A percentile compares a stretch with the other conserved stretches of the same genome.
phyloP scores from a whole-genome alignment of 92 coral and sea anemone species.

The Desmophyllum pertusum region DNA sequence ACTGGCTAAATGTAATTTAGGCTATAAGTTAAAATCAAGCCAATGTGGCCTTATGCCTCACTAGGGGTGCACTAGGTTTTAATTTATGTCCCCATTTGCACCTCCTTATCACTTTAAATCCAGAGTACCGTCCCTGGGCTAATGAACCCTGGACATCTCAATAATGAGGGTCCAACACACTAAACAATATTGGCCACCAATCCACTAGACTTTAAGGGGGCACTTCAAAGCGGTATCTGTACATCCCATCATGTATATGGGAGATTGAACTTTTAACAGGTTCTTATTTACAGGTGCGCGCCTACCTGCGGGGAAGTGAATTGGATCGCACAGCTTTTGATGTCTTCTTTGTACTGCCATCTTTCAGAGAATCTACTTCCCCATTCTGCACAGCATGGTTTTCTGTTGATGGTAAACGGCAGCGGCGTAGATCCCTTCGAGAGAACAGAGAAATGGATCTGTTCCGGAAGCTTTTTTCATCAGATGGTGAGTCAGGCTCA shows the following conservation, averaged over 20 bases:
- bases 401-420: conserved; percentile 14
- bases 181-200: too few relatives aligned
- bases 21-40: too few relatives aligned
- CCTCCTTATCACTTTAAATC: too few relatives aligned
- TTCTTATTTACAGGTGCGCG: not conserved
- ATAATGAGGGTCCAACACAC: too few relatives aligned
- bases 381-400: conserved; percentile 26
- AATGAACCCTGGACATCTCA: too few relatives aligned
- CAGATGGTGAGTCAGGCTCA: conserved; percentile 38
- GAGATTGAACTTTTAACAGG: not conserved
- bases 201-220: not conserved
- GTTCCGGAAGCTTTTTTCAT: conserved; percentile 48
- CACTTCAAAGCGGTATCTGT: not conserved
- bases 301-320: conserved; percentile 78
- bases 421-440: conserved; percentile 34
- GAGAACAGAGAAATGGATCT: conserved; percentile 66
- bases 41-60: too few relatives aligned
- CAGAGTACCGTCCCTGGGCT: too few relatives aligned
- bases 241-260: not conserved
- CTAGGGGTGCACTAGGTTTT: too few relatives aligned
- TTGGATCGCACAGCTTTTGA: conserved; percentile 60
- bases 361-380: conserved; percentile 4
- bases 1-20: too few relatives aligned
- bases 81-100: too few relatives aligned
- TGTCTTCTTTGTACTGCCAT: conserved; percentile 44